Conservation (phyloP, 2,113 vertebrate genomes). For the Cisticola juncidis region DNA sequence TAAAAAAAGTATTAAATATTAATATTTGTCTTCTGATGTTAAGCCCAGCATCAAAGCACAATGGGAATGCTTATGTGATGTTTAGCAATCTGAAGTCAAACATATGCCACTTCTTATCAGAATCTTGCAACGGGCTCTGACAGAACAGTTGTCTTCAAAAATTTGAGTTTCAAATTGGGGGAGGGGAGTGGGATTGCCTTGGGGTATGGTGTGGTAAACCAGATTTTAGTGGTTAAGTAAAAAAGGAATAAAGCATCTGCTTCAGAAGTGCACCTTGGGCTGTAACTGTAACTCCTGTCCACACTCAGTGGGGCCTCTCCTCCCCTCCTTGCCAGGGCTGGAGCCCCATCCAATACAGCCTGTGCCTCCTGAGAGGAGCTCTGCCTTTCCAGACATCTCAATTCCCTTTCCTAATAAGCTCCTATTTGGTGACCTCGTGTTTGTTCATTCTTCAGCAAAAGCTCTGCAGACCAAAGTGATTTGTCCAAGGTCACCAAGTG, state of each 20-base stretch:
- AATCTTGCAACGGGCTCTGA: background rate
- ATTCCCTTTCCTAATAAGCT: background rate
- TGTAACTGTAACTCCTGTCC: background rate
- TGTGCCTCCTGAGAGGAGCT: background rate
- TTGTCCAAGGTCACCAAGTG: background rate
- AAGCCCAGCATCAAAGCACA: slow-evolving; percentile 35
- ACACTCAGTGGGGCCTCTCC: background rate
- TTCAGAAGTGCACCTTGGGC: background rate
- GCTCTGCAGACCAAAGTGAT: background rate
- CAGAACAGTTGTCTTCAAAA: background rate
- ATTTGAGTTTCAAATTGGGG: background rate
- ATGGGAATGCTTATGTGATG: slow-evolving; percentile 1
- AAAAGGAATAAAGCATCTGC: background rate
- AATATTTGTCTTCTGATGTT: slow-evolving; percentile 44
- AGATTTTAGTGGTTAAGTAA: background rate
- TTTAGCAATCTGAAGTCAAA: slow-evolving; percentile 37
- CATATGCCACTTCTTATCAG: background rate
- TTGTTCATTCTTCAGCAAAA: background rate
- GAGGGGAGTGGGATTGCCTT: background rate
- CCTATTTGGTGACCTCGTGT: background rate
- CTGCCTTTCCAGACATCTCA: background rate
- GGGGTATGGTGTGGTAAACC: background rate
- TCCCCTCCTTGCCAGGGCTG: background rate
- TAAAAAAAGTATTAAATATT: slow-evolving; percentile 39
- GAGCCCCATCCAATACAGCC: background rate